Evolutionary conservation across 2,113 vertebrate genomes (phyloP).

Genomic region (Anguilla rostrata): DNA sequence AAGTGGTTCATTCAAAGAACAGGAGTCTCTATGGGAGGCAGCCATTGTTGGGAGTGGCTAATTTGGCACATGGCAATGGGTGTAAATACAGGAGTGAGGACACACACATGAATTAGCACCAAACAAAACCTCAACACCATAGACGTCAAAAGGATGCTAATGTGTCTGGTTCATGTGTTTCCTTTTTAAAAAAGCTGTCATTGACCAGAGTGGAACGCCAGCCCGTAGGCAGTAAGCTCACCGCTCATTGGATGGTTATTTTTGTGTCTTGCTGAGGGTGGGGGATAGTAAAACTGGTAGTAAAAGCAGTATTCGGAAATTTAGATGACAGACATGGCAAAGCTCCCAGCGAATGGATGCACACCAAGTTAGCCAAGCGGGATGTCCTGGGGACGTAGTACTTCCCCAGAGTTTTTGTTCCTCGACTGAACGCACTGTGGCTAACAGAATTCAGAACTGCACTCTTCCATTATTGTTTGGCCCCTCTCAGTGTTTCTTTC

Average conservation of each 20-base stretch:
- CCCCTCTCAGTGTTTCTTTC: neutral
- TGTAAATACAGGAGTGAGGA: no score
- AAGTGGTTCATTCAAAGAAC: no score
- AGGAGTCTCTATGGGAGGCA: no score
- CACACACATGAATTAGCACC: no score
- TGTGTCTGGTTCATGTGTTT: neutral
- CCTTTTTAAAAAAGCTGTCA: neutral
- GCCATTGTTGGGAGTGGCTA: no score
- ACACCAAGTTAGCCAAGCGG: neutral
- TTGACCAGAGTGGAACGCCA: neutral
- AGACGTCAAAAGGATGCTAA: neutral
- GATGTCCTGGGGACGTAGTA: neutral
- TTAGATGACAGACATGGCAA: neutral
- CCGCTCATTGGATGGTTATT: constrained; percentile 4
- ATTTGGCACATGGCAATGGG: no score
- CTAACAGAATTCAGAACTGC: neutral
- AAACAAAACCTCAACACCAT: no score
- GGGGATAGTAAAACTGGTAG: no score
- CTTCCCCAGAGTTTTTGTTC: neutral
- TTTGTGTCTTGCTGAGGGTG: constrained; percentile 1
- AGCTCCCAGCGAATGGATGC: neutral
- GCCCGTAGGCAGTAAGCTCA: neutral
- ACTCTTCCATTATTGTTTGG: neutral
- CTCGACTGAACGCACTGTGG: neutral
- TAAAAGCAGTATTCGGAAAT: neutral